phyloP scores from a whole-genome alignment of 2,888 invertebrate species.

The Fabriciana adippe region DNA sequence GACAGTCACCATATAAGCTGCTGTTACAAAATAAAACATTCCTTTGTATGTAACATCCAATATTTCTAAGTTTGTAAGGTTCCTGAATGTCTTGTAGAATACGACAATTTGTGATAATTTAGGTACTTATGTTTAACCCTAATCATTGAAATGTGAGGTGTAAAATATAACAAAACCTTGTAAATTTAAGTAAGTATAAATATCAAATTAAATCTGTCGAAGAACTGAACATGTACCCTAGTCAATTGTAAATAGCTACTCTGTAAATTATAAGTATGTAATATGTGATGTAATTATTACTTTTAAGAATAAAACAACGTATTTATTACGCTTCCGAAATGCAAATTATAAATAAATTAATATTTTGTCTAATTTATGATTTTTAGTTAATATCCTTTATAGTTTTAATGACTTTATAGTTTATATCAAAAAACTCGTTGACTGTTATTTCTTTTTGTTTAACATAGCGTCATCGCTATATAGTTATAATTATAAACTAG shows the following conservation, averaged over 20 bases:
- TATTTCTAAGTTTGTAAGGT: constrained; percentile 62
- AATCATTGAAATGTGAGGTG: constrained; percentile 52
- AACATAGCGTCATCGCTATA: constrained; percentile 36
- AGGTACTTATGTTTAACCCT: constrained; percentile 69
- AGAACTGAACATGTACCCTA: constrained; percentile 82
- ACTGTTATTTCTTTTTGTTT: constrained; percentile 20
- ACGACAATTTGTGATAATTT: constrained; percentile 74
- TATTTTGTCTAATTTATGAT: constrained; percentile 74
- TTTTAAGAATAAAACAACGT: constrained; percentile 72
- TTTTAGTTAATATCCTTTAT: constrained; percentile 41
- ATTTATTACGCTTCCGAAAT: constrained; percentile 82
- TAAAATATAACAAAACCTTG: constrained; percentile 46
- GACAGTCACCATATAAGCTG: constrained; percentile 27
- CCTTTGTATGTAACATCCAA: constrained; percentile 51
- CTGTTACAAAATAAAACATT: constrained; percentile 53
- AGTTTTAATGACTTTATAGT: not conserved
- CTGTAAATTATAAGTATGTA: constrained; percentile 66
- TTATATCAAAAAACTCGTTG: constrained; percentile 1
- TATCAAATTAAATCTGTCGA: constrained; percentile 58
- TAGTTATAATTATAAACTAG: constrained; percentile 45
- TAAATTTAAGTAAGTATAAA: constrained; percentile 59
- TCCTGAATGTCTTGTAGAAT: constrained; percentile 53
- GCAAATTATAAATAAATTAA: constrained; percentile 80
- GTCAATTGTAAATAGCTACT: constrained; percentile 79
- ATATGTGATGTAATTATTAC: constrained; percentile 81